phyloP scores from a whole-genome alignment of 2,113 vertebrate genomes.

The Indri indri region DNA sequence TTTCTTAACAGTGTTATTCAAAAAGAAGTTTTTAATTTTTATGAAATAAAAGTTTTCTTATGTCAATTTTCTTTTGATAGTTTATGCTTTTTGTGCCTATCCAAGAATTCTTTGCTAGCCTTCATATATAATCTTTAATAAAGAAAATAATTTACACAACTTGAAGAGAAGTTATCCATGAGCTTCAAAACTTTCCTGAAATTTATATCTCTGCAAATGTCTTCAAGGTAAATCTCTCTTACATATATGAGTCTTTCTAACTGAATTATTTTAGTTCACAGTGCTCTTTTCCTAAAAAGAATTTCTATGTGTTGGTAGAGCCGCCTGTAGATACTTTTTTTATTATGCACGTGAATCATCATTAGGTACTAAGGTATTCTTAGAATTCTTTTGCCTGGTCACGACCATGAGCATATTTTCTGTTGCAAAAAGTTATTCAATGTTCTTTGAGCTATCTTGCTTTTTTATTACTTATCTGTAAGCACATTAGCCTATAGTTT shows the following conservation, averaged over 20 bases:
- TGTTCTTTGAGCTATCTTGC: background rate
- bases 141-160: background rate
- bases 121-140: slow-evolving; percentile 4
- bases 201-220: slow-evolving; percentile 7
- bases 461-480: background rate
- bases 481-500: background rate
- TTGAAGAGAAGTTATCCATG: background rate
- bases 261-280: slow-evolving; percentile 21
- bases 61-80: background rate
- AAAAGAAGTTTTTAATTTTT: slow-evolving; percentile 35
- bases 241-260: slow-evolving; percentile 1
- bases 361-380: background rate
- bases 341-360: background rate
- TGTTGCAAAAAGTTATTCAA: background rate
- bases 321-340: background rate
- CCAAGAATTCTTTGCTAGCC: slow-evolving; percentile 13
- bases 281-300: background rate
- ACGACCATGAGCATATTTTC: slow-evolving; percentile 9
- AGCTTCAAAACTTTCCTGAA: background rate
- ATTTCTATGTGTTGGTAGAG: background rate
- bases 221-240: background rate
- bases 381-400: background rate
- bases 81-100: slow-evolving; percentile 42
- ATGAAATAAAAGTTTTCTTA: slow-evolving; percentile 42
- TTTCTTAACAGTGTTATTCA: slow-evolving; percentile 40